These are phyloP conservation scores for Hypocryptadius cinnamomeus DNA, from an alignment of 2,113 vertebrate genomes.

Conservation along the genomic window DNA sequence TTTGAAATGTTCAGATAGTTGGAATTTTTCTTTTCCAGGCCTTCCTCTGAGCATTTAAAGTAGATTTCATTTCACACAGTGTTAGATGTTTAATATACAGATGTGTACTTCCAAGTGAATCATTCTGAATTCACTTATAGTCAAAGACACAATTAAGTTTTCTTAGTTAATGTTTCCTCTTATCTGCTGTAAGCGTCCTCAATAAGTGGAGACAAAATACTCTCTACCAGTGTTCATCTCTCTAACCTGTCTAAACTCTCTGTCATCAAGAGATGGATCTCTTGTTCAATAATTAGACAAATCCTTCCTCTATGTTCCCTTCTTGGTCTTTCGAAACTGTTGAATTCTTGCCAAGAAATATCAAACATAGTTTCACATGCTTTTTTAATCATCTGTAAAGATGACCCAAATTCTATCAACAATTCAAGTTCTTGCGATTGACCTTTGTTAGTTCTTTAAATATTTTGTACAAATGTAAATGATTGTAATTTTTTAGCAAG, in stretches of 20 bases:
- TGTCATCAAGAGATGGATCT: background rate
- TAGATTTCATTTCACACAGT: background rate
- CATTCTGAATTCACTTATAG: background rate
- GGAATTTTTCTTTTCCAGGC: background rate
- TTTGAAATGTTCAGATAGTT: background rate
- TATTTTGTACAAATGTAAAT: background rate
- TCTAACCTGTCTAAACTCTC: background rate
- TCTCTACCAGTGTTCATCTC: background rate
- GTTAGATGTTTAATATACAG: background rate
- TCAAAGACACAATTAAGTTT: background rate
- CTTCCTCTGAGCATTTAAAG: background rate
- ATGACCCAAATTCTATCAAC: background rate
- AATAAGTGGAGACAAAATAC: background rate
- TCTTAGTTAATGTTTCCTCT: background rate
- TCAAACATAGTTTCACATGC: background rate
- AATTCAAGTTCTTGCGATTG: background rate
- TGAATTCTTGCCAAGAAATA: background rate
- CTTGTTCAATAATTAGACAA: background rate
- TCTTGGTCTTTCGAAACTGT: background rate
- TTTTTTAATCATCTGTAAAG: background rate
- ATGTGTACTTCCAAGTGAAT: background rate
- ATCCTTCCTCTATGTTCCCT: background rate
- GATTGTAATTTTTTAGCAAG: background rate
- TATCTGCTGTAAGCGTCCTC: background rate
- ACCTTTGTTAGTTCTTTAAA: background rate